Percentiles rank a stretch among this genome's conserved stretches.
These are phyloP conservation scores for Gerris lacustris DNA, from an alignment of 2,888 invertebrate species.

Conservation along the genomic window DNA sequence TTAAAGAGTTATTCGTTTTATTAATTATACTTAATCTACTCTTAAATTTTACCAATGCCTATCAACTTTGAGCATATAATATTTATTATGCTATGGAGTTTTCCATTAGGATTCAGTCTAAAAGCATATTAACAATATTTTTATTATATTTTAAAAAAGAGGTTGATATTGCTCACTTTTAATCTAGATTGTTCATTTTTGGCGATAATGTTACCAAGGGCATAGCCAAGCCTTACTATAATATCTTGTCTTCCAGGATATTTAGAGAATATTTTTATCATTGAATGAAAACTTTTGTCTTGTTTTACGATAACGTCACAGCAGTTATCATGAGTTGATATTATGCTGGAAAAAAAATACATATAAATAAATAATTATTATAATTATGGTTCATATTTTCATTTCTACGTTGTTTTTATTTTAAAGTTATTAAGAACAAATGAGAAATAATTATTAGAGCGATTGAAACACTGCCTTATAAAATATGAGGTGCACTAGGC, in stretches of 20 bases:
- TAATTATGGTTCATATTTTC: not conserved
- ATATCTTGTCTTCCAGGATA: conserved; percentile 58
- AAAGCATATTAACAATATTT: too few species aligned
- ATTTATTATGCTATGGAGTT: too few species aligned
- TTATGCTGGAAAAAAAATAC: conserved; percentile 46
- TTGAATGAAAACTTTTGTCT: conserved; percentile 43
- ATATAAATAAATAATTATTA: too few species aligned
- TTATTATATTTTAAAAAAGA: too few species aligned
- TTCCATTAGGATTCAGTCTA: too few species aligned
- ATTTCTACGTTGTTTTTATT: not conserved
- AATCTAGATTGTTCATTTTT: conserved; percentile 57
- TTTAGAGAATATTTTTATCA: conserved; percentile 51
- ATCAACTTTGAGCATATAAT: too few species aligned
- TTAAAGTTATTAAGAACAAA: not conserved
- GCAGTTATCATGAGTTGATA: conserved; percentile 63
- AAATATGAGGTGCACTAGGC: too few species aligned
- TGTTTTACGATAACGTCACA: conserved; percentile 54
- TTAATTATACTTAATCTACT: too few species aligned
- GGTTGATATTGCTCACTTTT: conserved; percentile 38
- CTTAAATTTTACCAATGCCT: too few species aligned
- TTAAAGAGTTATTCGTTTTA: too few species aligned
- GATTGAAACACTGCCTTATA: too few species aligned
- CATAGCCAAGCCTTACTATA: conserved; percentile 64
- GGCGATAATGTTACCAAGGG: conserved; percentile 73
- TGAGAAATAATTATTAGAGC: too few species aligned